phyloP scores from a whole-genome alignment of 2,113 vertebrate species.

The Stictonetta naevosa region DNA sequence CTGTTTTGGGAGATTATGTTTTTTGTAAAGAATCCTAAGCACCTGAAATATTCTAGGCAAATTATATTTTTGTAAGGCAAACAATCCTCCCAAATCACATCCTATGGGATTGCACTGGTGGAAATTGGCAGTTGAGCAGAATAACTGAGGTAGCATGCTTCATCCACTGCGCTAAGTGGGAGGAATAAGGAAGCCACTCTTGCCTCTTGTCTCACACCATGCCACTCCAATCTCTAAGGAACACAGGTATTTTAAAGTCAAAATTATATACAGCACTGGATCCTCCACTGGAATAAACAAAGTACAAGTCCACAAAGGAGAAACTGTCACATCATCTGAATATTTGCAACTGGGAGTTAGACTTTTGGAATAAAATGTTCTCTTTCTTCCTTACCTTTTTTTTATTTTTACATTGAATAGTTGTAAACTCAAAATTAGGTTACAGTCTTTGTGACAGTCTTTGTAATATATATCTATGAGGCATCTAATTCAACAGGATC shows the following conservation, averaged over 20 bases:
- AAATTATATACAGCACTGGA: not conserved
- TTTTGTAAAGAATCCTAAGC: not conserved
- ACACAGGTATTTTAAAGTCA: not conserved
- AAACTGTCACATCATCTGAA: not conserved
- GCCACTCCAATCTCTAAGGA: not conserved
- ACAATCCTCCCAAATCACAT: not conserved
- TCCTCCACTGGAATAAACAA: not conserved
- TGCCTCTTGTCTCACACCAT: not conserved
- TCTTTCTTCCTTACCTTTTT: not conserved
- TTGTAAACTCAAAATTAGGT: not conserved
- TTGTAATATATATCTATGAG: not conserved
- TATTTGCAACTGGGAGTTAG: not conserved
- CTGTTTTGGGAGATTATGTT: not conserved
- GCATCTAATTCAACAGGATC: constrained; percentile 17
- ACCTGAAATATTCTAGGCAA: not conserved
- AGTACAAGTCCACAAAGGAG: not conserved
- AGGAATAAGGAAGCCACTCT: not conserved
- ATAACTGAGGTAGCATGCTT: not conserved
- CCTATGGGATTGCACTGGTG: not conserved
- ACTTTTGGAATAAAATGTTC: not conserved
- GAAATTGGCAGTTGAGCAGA: not conserved
- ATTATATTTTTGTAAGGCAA: not conserved
- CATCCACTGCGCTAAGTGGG: not conserved
- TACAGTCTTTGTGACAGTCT: not conserved
- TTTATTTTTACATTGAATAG: not conserved